Evolutionary conservation across 2,113 vertebrate species (phyloP).

Genomic region (Thalassoma bifasciatum): DNA sequence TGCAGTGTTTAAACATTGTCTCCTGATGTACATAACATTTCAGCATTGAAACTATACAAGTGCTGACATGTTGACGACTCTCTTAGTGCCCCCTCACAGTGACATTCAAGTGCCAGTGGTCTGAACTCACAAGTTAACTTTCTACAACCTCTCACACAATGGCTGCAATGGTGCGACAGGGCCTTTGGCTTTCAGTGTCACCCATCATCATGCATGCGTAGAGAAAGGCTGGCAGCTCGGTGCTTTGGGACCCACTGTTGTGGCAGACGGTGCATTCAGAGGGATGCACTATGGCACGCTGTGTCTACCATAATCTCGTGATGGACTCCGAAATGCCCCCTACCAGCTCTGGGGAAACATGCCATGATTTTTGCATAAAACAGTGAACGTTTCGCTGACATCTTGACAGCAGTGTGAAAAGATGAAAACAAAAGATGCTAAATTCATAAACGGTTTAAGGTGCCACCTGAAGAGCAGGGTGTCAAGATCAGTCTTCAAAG

Average conservation of each 20-base stretch:
- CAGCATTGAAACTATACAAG: not conserved
- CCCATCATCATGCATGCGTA: constrained; percentile 44
- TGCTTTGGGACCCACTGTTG: constrained; percentile 55
- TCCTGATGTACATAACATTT: not conserved
- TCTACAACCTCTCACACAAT: constrained; percentile 50
- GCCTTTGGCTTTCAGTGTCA: constrained; percentile 60
- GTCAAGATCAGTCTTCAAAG: not conserved
- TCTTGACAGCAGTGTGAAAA: constrained; percentile 19
- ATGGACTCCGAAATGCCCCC: constrained; percentile 50
- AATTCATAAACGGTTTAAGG: constrained; percentile 4
- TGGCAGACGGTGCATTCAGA: constrained; percentile 57
- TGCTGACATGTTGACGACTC: constrained; percentile 1
- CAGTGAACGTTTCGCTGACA: constrained; percentile 10
- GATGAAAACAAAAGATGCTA: constrained; percentile 2
- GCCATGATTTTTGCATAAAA: constrained; percentile 50
- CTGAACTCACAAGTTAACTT: constrained; percentile 39
- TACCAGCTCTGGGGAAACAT: constrained; percentile 22
- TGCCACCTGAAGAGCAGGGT: not conserved
- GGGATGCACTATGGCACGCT: constrained; percentile 39
- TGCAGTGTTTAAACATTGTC: no score
- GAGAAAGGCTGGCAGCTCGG: constrained; percentile 57
- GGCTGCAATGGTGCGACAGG: constrained; percentile 46
- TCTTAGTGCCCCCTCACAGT: not conserved
- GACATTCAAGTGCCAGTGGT: constrained; percentile 25
- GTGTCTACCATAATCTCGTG: constrained; percentile 43